Evolutionary conservation across 1,140 invertebrate species (phyloP).

Genomic region (Drosophila sturtevanti): DNA sequence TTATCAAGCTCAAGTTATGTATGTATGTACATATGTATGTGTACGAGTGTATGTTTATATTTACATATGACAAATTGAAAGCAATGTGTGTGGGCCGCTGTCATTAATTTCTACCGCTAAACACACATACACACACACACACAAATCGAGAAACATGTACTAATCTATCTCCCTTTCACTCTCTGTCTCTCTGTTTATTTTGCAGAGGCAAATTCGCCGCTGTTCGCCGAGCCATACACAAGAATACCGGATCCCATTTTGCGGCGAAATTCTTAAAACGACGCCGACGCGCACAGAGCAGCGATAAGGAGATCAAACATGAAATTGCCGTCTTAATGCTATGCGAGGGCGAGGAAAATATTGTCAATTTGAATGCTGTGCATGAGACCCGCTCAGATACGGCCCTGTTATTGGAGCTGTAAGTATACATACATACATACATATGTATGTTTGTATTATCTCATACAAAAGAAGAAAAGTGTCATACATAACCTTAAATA

Average conservation of each 20-base stretch:
- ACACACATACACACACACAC: too few species aligned
- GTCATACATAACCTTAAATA: too few species aligned
- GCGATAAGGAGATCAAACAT: slow-evolving; percentile 92
- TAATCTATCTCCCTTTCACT: slow-evolving; percentile 13
- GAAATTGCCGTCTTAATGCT: slow-evolving; percentile 95
- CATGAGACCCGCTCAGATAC: slow-evolving; percentile 92
- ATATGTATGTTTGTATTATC: too few species aligned
- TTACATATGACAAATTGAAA: neutral
- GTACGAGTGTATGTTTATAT: neutral
- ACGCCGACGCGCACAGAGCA: slow-evolving; percentile 90
- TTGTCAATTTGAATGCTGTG: slow-evolving; percentile 94
- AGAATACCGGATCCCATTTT: slow-evolving; percentile 92
- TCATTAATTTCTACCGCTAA: neutral
- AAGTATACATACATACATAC: too few species aligned
- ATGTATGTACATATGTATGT: slow-evolving; percentile 25
- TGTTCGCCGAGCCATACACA: slow-evolving; percentile 94
- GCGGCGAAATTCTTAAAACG: slow-evolving; percentile 98
- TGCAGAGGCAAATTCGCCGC: slow-evolving; percentile 97
- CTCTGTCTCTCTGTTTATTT: slow-evolving; percentile 9
- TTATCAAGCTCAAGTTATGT: slow-evolving; percentile 30
- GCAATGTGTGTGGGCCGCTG: slow-evolving; percentile 23
- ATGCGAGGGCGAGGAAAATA: slow-evolving; percentile 89
- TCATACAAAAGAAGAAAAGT: neutral
- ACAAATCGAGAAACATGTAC: too few species aligned
- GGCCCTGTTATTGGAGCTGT: slow-evolving; percentile 94